Base-by-base conservation (phyloP, 2,113 vertebrate genomes). In the Grallaria varia region DNA sequence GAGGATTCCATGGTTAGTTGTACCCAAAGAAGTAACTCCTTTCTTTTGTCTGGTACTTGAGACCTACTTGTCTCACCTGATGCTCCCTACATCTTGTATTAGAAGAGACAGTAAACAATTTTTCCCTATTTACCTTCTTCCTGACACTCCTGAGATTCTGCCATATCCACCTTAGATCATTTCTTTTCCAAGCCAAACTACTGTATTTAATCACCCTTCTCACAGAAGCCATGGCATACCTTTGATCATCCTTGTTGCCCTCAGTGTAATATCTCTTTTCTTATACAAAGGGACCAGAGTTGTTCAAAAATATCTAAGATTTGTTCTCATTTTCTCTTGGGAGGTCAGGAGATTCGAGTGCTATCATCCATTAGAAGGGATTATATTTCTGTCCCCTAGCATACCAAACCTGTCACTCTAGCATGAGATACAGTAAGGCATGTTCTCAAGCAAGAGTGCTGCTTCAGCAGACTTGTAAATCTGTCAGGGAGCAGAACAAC, bases 61-160 rank as follows among this genome's bases (percentile, higher is more conserved):
- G 42, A 82, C 31, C 27, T 44, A 50, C 27, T 60, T 86, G 39
- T 74, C 59, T 90, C 4, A 4, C 64, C 20, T 69, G 37, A 55
- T 94, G 67, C 53, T 39, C 45, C 39, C 30, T n/a, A 59, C 16
- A 16, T 56, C 58, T 84, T 82, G 35, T 79, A 59, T 83, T 64
- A 80, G 45, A 66, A 81, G 47, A 93, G 58, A 83, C n/a, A 90
- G n/a, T 69, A 79, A 91, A 87, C 40, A 93, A 40, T 73, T 45
- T 92, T 85, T 85, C 28, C 31, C 12, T 83, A 23, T 95, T 80
- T 94, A 24, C 85, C 45, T 88, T 90, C 59, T 88, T 31, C 27
- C 63, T 94, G 75, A 90, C 85, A 71, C 37, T 83, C n/a, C 25
- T 92, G 92, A 84, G 79, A 88, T 88, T 77, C 83, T 92, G 63